Conservation (phyloP, 2,113 vertebrate genomes). For the Lophius piscatorius region DNA sequence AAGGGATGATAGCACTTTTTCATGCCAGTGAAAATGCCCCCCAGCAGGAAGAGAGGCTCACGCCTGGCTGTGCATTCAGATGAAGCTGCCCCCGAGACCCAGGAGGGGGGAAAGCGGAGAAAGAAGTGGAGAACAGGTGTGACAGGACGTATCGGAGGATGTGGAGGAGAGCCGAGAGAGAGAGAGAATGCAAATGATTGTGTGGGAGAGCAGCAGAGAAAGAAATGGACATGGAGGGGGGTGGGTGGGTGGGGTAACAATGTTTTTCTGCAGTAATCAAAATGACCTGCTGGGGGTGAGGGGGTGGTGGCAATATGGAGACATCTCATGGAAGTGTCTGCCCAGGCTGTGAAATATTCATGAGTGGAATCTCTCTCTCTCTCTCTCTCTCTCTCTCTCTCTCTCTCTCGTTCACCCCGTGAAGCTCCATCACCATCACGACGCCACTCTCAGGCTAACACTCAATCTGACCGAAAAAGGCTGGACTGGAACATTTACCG, state of each 20-base stretch:
- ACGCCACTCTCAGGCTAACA: slow-evolving; percentile 23
- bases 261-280: slow-evolving; percentile 61
- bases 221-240: slow-evolving; percentile 35
- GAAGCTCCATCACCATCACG: slow-evolving; percentile 15
- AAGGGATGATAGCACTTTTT: slow-evolving; percentile 37
- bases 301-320: slow-evolving; percentile 23
- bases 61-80: slow-evolving; percentile 62
- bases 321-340: slow-evolving; percentile 26
- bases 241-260: slow-evolving; percentile 34
- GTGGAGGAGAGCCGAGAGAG: slow-evolving; percentile 50
- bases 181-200: slow-evolving; percentile 69
- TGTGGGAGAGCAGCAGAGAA: slow-evolving; percentile 52
- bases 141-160: slow-evolving; percentile 56
- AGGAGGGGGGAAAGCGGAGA: background rate
- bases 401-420: slow-evolving; percentile 4
- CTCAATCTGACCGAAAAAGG: slow-evolving; percentile 34
- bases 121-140: slow-evolving; percentile 73
- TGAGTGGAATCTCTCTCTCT: slow-evolving; percentile 11
- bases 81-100: slow-evolving; percentile 47
- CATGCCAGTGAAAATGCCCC: slow-evolving; percentile 41
- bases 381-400: too few species aligned
- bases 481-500: slow-evolving; percentile 32
- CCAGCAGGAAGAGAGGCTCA: slow-evolving; percentile 54
- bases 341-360: slow-evolving; percentile 28
- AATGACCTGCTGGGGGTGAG: slow-evolving; percentile 47